phyloP scores from a whole-genome alignment of 2,888 invertebrate genomes.

The Oegoconia quadripuncta region DNA sequence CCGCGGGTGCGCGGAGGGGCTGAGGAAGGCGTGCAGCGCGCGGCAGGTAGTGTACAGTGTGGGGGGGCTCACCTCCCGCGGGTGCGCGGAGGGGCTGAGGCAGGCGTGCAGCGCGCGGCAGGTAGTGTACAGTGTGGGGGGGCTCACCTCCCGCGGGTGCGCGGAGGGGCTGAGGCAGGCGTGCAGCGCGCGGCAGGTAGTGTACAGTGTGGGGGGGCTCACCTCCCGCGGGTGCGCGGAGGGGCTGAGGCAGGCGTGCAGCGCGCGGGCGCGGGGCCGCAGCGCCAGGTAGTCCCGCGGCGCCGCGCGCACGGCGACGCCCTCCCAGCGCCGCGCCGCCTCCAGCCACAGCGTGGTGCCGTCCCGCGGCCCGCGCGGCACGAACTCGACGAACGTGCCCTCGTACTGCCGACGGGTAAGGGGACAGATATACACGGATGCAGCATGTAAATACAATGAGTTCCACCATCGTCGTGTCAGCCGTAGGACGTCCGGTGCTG shows the following conservation, averaged over 20 bases:
- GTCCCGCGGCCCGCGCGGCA: constrained; percentile 80
- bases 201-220: no score
- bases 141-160: no score
- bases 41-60: no score
- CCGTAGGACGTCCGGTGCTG: neutral
- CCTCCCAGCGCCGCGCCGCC: constrained; percentile 84
- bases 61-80: no score
- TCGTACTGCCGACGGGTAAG: no score
- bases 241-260: constrained; percentile 90
- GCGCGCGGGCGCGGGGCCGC: constrained; percentile 61
- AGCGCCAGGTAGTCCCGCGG: constrained; percentile 86
- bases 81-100: no score
- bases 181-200: no score
- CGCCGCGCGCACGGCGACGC: constrained; percentile 87
- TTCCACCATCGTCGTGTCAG: neutral
- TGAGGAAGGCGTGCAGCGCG: no score
- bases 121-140: no score
- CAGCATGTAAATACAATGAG: neutral
- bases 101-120: no score
- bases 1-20: no score
- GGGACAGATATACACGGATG: constrained; percentile 8
- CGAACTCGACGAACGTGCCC: constrained; percentile 85
- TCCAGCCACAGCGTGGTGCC: constrained; percentile 86
- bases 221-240: constrained; percentile 88
- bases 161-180: no score